Evolutionary conservation across 2,797 vertebrate genomes (phyloP).

Genomic region (Scomberomorus guttatus): DNA sequence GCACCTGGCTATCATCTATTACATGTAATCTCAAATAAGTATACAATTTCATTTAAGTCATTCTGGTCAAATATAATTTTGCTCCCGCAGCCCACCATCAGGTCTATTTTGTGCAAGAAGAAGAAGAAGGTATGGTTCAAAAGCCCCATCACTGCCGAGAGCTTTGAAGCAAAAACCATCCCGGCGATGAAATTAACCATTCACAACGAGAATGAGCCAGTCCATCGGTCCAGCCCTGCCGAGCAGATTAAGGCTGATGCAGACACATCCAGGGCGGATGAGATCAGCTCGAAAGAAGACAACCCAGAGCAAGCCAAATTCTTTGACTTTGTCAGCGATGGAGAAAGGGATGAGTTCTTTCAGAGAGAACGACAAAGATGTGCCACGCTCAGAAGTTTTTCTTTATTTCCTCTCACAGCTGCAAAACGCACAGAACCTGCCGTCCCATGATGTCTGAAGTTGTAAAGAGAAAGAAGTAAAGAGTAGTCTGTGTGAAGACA

Average conservation of each 20-base stretch:
- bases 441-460: slow-evolving; percentile 1
- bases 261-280: not conserved
- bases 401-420: slow-evolving; percentile 68
- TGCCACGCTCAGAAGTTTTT: slow-evolving; percentile 36
- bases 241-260: not conserved
- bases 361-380: slow-evolving; percentile 52
- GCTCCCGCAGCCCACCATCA: slow-evolving; percentile 49
- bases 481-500: slow-evolving; percentile 1
- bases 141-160: slow-evolving; percentile 53
- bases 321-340: slow-evolving; percentile 73
- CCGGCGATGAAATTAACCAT: not conserved
- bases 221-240: not conserved
- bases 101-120: slow-evolving; percentile 58
- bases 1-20: not conserved
- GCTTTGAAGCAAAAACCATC: not conserved
- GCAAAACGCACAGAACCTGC: not conserved
- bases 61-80: not conserved
- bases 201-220: not conserved
- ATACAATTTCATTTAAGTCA: not conserved
- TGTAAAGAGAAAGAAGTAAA: not conserved
- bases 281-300: not conserved
- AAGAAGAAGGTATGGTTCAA: slow-evolving; percentile 76
- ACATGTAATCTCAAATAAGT: not conserved
- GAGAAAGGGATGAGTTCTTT: slow-evolving; percentile 66
- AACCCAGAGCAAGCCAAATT: slow-evolving; percentile 50